Evolutionary conservation across 2,888 invertebrate species (phyloP).

Genomic region (Calameuta pallipes): DNA sequence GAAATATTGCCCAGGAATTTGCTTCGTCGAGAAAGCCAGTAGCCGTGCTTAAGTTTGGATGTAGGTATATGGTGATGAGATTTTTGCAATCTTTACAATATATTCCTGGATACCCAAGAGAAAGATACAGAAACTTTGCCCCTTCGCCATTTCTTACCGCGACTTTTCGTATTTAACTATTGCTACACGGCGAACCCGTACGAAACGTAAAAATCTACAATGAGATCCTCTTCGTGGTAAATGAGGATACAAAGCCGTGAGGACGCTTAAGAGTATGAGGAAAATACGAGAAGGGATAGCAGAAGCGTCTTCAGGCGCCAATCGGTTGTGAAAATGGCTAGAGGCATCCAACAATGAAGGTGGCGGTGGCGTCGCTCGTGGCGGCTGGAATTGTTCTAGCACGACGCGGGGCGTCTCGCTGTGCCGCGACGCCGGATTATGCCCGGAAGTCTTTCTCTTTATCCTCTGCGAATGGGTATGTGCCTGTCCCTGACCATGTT

Average conservation of each 20-base stretch:
- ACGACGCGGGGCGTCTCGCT: slow-evolving; percentile 40
- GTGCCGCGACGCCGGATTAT: slow-evolving; percentile 54
- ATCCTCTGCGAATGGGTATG: slow-evolving; percentile 33
- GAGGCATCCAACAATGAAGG: slow-evolving; percentile 51
- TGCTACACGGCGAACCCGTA: neutral
- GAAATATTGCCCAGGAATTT: neutral
- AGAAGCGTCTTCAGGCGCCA: slow-evolving; percentile 32
- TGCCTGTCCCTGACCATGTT: neutral
- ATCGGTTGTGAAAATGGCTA: slow-evolving; percentile 40
- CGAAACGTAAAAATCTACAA: neutral
- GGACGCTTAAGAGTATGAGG: slow-evolving; percentile 8
- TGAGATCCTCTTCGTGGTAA: neutral
- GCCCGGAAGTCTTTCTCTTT: slow-evolving; percentile 65
- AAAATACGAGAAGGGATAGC: slow-evolving; percentile 22
- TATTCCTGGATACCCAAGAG: too few species aligned
- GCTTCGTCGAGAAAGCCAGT: neutral
- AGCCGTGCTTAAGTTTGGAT: neutral
- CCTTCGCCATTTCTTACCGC: neutral
- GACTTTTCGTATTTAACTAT: neutral
- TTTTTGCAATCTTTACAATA: neutral
- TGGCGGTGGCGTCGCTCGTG: slow-evolving; percentile 31
- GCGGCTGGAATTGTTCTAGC: slow-evolving; percentile 63
- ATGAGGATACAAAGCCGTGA: neutral
- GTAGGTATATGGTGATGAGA: neutral
- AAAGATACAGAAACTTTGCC: neutral